Evolutionary conservation across 2,888 invertebrate genomes (phyloP).

Genomic region (Melieria crassipennis): DNA sequence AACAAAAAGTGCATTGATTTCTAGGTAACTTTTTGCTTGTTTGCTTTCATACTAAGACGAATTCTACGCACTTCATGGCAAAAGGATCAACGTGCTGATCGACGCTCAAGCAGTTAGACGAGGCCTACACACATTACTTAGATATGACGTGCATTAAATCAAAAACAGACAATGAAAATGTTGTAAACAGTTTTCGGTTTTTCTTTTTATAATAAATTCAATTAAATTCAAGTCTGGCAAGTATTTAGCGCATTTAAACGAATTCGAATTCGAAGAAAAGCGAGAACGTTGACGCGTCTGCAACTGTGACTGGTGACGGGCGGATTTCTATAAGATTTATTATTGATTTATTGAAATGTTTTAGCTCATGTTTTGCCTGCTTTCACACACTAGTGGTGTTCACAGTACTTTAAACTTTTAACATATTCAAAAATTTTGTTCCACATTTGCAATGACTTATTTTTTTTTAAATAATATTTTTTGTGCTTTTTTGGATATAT

Average conservation of each 20-base stretch:
- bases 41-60: no score
- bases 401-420: slow-evolving; percentile 6
- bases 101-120: no score
- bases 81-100: no score
- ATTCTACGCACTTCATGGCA: no score
- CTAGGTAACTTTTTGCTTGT: no score
- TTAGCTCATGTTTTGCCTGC: no score
- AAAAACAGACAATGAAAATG: no score
- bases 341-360: slow-evolving; percentile 4
- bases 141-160: no score
- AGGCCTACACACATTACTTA: no score
- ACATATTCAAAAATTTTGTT: slow-evolving; percentile 57
- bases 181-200: slow-evolving; percentile 29
- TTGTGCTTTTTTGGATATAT: slow-evolving; percentile 28
- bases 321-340: slow-evolving; percentile 65
- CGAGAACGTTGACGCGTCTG: slow-evolving; percentile 52
- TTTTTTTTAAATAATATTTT: slow-evolving; percentile 27
- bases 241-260: slow-evolving; percentile 7
- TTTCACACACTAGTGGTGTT: no score
- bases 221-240: slow-evolving; percentile 8
- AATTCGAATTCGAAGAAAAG: slow-evolving; percentile 47
- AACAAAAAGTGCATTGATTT: background rate
- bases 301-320: slow-evolving; percentile 37
- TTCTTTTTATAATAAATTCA: slow-evolving; percentile 11
- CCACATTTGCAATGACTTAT: slow-evolving; percentile 49